These are phyloP conservation scores for Heliconius charithonia DNA, from an alignment of 2,888 invertebrate species.

Conservation along the genomic window DNA sequence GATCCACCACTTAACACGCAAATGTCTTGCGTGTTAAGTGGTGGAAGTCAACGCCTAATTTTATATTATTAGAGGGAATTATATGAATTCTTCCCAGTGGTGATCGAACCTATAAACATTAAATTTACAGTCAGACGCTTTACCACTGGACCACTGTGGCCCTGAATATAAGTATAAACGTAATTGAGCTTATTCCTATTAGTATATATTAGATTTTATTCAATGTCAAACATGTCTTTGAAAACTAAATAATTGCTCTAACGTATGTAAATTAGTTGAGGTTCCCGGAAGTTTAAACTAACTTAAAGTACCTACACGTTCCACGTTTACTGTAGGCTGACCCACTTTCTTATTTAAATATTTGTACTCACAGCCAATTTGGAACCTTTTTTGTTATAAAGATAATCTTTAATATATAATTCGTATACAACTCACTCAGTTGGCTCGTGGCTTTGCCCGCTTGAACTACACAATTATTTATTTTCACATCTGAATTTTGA, in stretches of 20 bases:
- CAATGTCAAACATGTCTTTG: background rate
- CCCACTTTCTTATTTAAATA: background rate
- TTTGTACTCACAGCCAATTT: background rate
- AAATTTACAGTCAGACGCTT: too few relatives aligned
- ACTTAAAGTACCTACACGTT: background rate
- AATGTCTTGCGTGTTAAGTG: too few relatives aligned
- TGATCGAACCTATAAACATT: too few relatives aligned
- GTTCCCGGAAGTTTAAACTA: background rate
- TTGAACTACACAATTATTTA: too few relatives aligned
- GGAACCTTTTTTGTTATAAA: background rate
- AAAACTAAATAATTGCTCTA: background rate
- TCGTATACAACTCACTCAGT: too few relatives aligned
- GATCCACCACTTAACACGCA: too few relatives aligned
- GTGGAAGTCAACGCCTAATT: too few relatives aligned
- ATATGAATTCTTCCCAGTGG: too few relatives aligned
- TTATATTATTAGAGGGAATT: too few relatives aligned
- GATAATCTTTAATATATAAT: background rate
- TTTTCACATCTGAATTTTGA: too few relatives aligned
- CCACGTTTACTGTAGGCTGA: background rate
- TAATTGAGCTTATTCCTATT: background rate
- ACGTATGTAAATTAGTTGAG: background rate
- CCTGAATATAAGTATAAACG: background rate
- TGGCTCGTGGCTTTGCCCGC: too few relatives aligned
- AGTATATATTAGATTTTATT: background rate
- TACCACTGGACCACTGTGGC: background rate